phyloP scores from a whole-genome alignment of 2,113 vertebrate genomes.

The Myrmecophaga tridactyla region DNA sequence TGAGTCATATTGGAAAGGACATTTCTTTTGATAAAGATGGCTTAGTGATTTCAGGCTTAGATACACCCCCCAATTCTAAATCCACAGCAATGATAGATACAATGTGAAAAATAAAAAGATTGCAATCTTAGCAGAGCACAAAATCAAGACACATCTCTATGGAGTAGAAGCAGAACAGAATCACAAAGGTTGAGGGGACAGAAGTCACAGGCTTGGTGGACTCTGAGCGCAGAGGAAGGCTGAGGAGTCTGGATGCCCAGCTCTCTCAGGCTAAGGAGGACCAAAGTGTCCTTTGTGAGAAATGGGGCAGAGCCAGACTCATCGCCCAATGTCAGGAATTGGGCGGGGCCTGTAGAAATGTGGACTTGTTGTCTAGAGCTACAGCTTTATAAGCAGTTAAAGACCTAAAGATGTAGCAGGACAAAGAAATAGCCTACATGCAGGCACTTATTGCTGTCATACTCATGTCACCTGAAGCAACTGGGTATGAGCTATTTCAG shows the following conservation, averaged over 20 bases:
- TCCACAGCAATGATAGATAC: neutral
- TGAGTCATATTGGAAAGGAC: neutral
- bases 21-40: neutral
- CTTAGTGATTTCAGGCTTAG: neutral
- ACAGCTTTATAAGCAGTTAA: neutral
- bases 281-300: neutral
- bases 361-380: neutral
- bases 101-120: neutral
- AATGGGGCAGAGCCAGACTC: neutral
- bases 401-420: neutral
- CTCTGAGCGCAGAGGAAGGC: neutral
- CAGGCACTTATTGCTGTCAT: neutral
- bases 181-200: neutral
- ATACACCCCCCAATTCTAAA: neutral
- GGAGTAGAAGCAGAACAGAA: neutral
- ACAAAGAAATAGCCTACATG: neutral
- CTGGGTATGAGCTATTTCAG: neutral
- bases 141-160: neutral
- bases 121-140: no score
- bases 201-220: neutral
- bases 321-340: neutral
- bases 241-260: neutral
- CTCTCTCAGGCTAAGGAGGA: neutral
- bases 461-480: neutral
- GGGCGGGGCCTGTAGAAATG: neutral